phyloP scores from a whole-genome alignment of 2,888 invertebrate genomes.

The Leucophora obtusa region DNA sequence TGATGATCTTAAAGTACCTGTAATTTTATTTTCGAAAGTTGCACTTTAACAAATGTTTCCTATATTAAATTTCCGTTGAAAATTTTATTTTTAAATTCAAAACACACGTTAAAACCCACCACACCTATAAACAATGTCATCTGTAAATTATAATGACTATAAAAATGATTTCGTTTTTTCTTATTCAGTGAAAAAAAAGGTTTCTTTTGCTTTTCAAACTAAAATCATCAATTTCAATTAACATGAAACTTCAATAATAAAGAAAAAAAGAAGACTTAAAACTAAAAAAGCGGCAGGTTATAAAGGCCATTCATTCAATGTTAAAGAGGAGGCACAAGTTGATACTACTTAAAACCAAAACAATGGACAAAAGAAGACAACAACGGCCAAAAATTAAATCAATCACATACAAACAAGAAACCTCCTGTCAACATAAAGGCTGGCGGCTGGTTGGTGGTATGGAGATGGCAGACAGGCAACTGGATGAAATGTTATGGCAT shows the following conservation, averaged over 20 bases:
- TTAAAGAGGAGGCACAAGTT: constrained; percentile 41
- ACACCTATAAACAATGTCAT: constrained; percentile 65
- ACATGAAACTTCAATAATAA: constrained; percentile 63
- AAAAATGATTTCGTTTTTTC: constrained; percentile 50
- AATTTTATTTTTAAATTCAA: constrained; percentile 52
- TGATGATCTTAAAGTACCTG: no score
- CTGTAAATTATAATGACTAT: constrained; percentile 61
- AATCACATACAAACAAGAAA: constrained; percentile 56
- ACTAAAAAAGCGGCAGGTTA: constrained; percentile 47
- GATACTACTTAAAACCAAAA: constrained; percentile 40
- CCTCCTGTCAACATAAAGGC: constrained; percentile 51
- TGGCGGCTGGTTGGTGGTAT: constrained; percentile 6
- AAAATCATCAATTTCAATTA: constrained; percentile 65
- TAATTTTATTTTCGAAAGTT: background rate
- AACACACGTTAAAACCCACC: constrained; percentile 59
- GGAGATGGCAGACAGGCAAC: constrained; percentile 11
- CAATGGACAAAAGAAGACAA: constrained; percentile 19
- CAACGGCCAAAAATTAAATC: constrained; percentile 55
- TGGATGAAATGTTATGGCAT: constrained; percentile 19
- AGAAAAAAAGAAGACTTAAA: constrained; percentile 29
- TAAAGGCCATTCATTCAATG: constrained; percentile 56
- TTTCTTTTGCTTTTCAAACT: constrained; percentile 53
- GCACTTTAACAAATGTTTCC: background rate
- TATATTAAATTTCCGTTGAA: constrained; percentile 11
- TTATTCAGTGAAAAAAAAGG: constrained; percentile 26